Percentiles rank a stretch among this genome's conserved stretches.
Evolutionary conservation across 37 sponge, comb jelly and placozoan species (phyloP).

Genomic region (Theonella swinhoei): DNA sequence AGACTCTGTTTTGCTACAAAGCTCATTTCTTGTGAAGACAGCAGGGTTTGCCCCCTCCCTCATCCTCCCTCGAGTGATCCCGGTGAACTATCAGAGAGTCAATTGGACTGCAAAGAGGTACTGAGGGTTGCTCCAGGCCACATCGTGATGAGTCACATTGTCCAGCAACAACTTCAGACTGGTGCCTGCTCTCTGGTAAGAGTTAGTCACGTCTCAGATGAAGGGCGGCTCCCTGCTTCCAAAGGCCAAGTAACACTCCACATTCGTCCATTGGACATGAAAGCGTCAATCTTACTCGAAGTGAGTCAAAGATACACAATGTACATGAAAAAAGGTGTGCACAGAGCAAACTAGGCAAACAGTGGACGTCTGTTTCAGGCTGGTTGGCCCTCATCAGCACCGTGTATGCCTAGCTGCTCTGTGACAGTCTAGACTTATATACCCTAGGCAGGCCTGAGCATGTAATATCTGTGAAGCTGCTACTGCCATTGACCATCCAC

Average conservation of each 20-base stretch:
- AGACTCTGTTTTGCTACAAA: constrained; percentile 33
- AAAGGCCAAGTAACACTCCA: not conserved
- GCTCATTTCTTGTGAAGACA: not conserved
- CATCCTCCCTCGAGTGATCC: not conserved
- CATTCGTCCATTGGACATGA: constrained; percentile 1
- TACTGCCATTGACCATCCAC: no score
- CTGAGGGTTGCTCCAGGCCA: constrained; percentile 58
- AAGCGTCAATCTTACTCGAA: no score
- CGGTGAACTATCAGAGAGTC: not conserved
- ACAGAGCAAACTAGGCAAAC: no score
- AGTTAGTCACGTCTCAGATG: constrained; percentile 23
- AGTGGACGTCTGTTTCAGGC: no score
- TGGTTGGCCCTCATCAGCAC: no score
- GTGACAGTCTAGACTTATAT: no score
- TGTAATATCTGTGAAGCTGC: no score
- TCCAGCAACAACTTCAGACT: constrained; percentile 61
- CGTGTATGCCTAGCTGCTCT: no score
- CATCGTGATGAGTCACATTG: constrained; percentile 66
- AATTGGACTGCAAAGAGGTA: no score
- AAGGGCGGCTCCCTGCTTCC: not conserved
- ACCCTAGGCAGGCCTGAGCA: no score
- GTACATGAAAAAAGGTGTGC: no score
- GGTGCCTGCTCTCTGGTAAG: constrained; percentile 33
- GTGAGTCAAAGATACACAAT: no score
- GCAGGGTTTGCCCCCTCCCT: not conserved